Evolutionary conservation across 2,888 invertebrate species (phyloP), one percentile per base, ranked within the genome.

Genomic region (Pristionchus exspectatus): DNA sequence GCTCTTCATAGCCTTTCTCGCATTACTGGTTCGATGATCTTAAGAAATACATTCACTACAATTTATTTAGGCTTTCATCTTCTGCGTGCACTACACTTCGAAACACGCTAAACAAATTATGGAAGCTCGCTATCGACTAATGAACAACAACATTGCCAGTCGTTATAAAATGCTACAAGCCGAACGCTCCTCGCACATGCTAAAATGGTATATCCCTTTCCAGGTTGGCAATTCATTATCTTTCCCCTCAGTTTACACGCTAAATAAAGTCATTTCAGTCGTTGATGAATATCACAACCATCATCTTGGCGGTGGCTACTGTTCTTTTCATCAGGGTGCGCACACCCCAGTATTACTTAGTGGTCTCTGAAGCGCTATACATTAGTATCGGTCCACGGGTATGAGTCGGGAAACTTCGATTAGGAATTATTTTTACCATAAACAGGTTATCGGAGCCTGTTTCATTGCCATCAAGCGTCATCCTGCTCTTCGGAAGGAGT

Each of bases 21-120:
- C 81, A 10, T 54, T 81, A 18, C 16, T 81, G 81, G 81, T 81
- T 9, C 38, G 38, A 27, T 50, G 9, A n/a, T 12, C 3, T 16
- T n/a, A n/a, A 4, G 24, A 69, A 24, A 21, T 14, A 30, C 10
- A 12, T 27, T n/a, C 69, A 69, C 21, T 44, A 81, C 50, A 81
- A 16, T 14, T 44, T n/a, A 12, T 30, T 4, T 10, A 81, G 81
- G 50, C 16, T 1, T 81, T 81, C 50, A 50, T 81, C 12, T 50
- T 81, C 81, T 81, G n/a, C 21, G 27, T 54, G n/a, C 81, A 9
- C 81, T 81, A 81, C 81, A 54, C 81, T 18, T 50, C 81, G 50
- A 81, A 81, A 27, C 50, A 54, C n/a, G 24, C 81, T 21, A 81
- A 50, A 27, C 9, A 4, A n/a, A 81, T 81, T 3, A 81, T 81